phyloP scores from a whole-genome alignment of 2,113 vertebrate genomes.

The Perccottus glenii region DNA sequence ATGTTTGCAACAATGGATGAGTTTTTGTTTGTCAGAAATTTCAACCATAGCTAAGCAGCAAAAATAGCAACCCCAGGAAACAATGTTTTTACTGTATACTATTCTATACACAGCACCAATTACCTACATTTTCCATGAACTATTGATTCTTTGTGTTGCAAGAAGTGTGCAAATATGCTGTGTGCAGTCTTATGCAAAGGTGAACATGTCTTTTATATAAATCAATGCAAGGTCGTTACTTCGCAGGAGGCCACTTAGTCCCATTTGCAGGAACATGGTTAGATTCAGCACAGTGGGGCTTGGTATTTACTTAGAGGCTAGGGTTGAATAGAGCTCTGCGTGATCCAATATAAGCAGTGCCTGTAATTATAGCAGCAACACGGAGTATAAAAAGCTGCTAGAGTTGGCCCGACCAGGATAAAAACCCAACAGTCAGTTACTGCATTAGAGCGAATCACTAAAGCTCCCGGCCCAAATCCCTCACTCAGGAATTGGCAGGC shows the following conservation, averaged over 20 bases:
- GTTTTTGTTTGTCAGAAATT: not conserved
- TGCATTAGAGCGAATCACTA: slow-evolving; percentile 49
- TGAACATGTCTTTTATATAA: slow-evolving; percentile 20
- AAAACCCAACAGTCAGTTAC: slow-evolving; percentile 41
- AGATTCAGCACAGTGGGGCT: slow-evolving; percentile 27
- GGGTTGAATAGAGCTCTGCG: not conserved
- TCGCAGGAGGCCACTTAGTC: slow-evolving; percentile 27
- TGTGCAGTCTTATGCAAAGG: not conserved
- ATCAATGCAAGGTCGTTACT: slow-evolving; percentile 34
- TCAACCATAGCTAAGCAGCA: not conserved
- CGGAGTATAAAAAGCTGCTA: slow-evolving; percentile 15
- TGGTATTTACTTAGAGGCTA: slow-evolving; percentile 21
- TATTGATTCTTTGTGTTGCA: not conserved
- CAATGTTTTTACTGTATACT: not conserved
- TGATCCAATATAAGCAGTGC: slow-evolving; percentile 17
- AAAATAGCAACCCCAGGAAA: not conserved
- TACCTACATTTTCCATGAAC: not conserved
- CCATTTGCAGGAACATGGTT: not conserved
- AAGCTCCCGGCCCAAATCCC: slow-evolving; percentile 51
- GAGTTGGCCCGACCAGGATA: slow-evolving; percentile 20
- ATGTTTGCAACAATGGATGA: not conserved
- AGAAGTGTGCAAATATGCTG: not conserved
- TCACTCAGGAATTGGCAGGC: slow-evolving; percentile 57
- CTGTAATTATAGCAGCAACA: slow-evolving; percentile 30
- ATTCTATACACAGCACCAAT: not conserved